These are phyloP conservation scores for Colletes gigas DNA, from an alignment of 1,140 invertebrate genomes.

Conservation along the genomic window DNA sequence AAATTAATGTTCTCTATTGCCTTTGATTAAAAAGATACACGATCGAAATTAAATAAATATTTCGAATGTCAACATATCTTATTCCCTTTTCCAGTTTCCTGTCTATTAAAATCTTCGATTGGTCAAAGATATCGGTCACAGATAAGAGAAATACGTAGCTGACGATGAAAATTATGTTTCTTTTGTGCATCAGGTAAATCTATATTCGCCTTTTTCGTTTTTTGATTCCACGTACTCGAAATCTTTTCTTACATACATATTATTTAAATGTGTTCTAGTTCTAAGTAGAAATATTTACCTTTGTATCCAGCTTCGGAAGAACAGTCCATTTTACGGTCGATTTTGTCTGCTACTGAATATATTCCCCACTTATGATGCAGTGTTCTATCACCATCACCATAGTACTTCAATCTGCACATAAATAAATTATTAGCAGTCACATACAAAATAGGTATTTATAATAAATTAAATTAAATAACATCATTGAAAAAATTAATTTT, in stretches of 20 bases:
- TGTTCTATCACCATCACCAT: conserved; percentile 73
- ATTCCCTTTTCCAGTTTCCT: not conserved
- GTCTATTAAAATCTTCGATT: not conserved
- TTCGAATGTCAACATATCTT: not conserved
- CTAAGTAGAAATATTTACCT: conserved; percentile 7
- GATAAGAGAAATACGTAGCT: not conserved
- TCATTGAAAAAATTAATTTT: too few species aligned
- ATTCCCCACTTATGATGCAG: conserved; percentile 78
- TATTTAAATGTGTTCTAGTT: not conserved
- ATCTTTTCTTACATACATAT: not conserved
- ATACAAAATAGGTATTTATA: not conserved
- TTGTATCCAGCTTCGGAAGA: not conserved
- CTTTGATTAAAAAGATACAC: too few species aligned
- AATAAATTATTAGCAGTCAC: not conserved
- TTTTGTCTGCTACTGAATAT: conserved; percentile 72
- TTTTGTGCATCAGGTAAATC: not conserved
- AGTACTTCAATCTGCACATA: conserved; percentile 69
- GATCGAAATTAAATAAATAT: too few species aligned
- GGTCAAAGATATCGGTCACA: too few species aligned
- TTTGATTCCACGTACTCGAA: not conserved
- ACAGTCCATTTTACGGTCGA: conserved; percentile 53
- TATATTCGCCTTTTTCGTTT: not conserved
- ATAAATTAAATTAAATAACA: not conserved
- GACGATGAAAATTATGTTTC: not conserved
- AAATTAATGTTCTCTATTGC: not conserved